Conservation (phyloP, 2,113 vertebrate species). For the Corapipo altera region DNA sequence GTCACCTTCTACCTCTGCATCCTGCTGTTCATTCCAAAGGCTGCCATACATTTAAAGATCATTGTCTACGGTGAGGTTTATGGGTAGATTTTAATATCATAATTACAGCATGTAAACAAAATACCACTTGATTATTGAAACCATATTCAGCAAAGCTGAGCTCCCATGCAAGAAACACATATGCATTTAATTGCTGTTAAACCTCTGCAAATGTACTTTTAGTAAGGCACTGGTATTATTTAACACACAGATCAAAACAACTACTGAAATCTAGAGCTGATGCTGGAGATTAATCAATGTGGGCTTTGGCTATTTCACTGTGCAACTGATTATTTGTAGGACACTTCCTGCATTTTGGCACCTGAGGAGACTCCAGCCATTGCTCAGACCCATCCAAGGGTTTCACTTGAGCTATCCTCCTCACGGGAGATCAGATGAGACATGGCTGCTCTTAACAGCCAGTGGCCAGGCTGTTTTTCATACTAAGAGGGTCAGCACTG, state of each 20-base stretch:
- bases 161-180: constrained; percentile 34
- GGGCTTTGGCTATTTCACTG: neutral
- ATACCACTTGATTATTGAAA: constrained; percentile 53
- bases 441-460: neutral
- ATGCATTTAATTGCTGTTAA: constrained; percentile 53
- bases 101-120: constrained; percentile 57
- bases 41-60: neutral
- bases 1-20: neutral
- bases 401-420: neutral
- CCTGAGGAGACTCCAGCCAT: neutral
- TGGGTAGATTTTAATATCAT: constrained; percentile 25
- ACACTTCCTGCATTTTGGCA: neutral
- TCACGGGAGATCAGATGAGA: neutral
- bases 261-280: neutral
- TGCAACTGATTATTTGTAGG: neutral
- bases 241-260: constrained; percentile 25
- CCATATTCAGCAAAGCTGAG: constrained; percentile 6
- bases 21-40: neutral
- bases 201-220: neutral
- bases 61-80: neutral
- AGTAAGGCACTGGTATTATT: neutral
- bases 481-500: fast-evolving
- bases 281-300: neutral
- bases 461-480: neutral
- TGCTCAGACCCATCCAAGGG: neutral